Conservation (phyloP, 2,113 vertebrate genomes). For the Eudyptes chrysolophus region DNA sequence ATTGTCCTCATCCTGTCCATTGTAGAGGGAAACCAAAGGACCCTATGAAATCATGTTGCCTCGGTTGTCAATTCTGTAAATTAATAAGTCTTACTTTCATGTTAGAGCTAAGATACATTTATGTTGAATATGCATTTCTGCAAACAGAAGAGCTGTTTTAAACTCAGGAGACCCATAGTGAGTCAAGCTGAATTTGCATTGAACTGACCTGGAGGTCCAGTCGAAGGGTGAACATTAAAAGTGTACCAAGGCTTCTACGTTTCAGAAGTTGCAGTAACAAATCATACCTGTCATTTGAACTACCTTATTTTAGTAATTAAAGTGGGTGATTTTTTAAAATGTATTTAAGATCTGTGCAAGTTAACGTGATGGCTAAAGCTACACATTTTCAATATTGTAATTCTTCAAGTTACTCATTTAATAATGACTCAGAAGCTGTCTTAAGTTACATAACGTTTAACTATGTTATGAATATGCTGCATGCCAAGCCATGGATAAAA, state of each 20-base stretch:
- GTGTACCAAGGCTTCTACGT: background rate
- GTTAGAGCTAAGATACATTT: constrained; percentile 51
- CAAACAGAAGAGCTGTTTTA: constrained; percentile 39
- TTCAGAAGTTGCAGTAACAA: constrained; percentile 49
- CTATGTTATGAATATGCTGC: background rate
- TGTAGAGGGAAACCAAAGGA: background rate
- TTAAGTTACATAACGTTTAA: constrained; percentile 30
- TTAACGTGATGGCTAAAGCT: background rate
- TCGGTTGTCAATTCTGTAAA: constrained; percentile 46
- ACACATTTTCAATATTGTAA: background rate
- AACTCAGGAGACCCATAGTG: constrained; percentile 32
- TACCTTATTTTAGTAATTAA: constrained; percentile 66
- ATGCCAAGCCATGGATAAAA: constrained; percentile 2
- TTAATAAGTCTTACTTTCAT: constrained; percentile 61
- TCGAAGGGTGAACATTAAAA: constrained; percentile 13
- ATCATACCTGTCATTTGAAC: constrained; percentile 37
- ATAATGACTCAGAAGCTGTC: background rate
- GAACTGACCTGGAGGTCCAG: constrained; percentile 49
- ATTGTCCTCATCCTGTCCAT: background rate
- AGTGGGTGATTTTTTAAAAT: constrained; percentile 3
- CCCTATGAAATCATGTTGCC: constrained; percentile 20
- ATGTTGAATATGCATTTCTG: constrained; percentile 60
- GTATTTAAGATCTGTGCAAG: constrained; percentile 4
- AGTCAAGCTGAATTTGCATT: constrained; percentile 57
- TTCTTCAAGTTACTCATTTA: constrained; percentile 5